Base-by-base conservation (phyloP, 2,888 invertebrate genomes). In the Nephrocerus scutellatus region DNA sequence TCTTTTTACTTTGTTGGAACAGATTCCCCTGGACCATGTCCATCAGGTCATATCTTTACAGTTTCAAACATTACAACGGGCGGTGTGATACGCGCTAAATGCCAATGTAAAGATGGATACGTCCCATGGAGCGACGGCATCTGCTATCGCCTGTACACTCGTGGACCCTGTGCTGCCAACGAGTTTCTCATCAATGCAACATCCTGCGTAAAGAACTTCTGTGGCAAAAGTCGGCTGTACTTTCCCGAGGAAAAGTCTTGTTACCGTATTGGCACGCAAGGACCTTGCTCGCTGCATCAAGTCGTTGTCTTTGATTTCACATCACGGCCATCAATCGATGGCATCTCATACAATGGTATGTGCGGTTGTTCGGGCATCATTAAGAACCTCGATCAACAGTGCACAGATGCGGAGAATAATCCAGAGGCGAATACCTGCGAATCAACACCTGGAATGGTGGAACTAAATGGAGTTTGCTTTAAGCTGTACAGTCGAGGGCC, bases 301-400 rank as follows among this genome's bases (percentile, higher is more conserved):
- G 76, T 87, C 7, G 80, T 89, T 4, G 77, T 86, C 1, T 89
- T 85, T 60, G 88, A 89, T 68, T 82, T 85, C 55, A 80, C 79
- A 14, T 79, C 82, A 0, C 68, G 84, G 2, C 84, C 85, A 0
- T 84, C 85, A 0, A 57, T 86, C 3, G 86, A 87, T 54, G 88
- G 87, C 0, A 75, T 87, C 29, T 84, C 85, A 30, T 86, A 85
- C 62, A 84, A 85, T 52, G 89, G 88, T 1, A 76, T 84, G 31
- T 89, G 89, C 54, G 81, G 80, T 7, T 88, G 88, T 56, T 74
- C 75, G 1, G 72, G 65, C 2, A 62, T 67, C 10, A 57, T 70
- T 4, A 68, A 53, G 32, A 64, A 66, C 43, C 53, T 68, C 26
- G 66, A 70, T 41, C 68, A 68, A 41, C 58, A 65, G 39, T 68